Evolutionary conservation across 2,888 invertebrate genomes (phyloP), one percentile per base, ranked within the genome.

Genomic region (Psylliodes chrysocephalus): DNA sequence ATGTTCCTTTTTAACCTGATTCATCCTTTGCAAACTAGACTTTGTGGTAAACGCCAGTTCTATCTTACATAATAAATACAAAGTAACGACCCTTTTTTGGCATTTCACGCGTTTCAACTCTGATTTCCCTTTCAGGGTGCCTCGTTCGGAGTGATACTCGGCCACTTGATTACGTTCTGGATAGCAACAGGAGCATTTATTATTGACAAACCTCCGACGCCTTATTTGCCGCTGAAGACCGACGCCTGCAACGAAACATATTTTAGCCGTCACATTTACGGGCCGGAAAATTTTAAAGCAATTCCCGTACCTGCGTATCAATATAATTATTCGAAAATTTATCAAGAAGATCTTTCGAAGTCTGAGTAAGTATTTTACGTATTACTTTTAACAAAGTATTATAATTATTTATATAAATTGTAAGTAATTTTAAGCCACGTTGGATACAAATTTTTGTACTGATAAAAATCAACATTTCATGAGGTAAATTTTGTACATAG

Each of bases 131-230:
- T 76, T 7, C 75, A 88, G 86, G 94, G 94, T 0, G 93, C 94
- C 0, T 84, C 92, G 0, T 85, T 86, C 19, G 94, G 94, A 1
- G 92, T 94, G 89, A 84, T 94, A 8, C 81, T 87, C 0, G 89
- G 92, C 0, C 93, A 93, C 74, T 73, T 88, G 0, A 83, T 91
- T 10, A 91, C 91, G 0, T 83, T 91, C 0, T 92, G 93, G 92
- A 87, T 94, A 75, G 91, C 91, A 0, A 86, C 89, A 38, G 93
- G 93, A 0, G 86, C 91, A 54, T 81, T 92, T 44, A 84, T 90
- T 7, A 82, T 90, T 53, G 86, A 88, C 10, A 88, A 88, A 51
- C 85, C 85, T 10, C 83, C 84, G 6, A 81, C 85, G 30, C 83
- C 86, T 6, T 85, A 86, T 78, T 78, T 93, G 53, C 89, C 91